Conservation (phyloP, 1,140 invertebrate species). For the Drosophila pallidifrons region DNA sequence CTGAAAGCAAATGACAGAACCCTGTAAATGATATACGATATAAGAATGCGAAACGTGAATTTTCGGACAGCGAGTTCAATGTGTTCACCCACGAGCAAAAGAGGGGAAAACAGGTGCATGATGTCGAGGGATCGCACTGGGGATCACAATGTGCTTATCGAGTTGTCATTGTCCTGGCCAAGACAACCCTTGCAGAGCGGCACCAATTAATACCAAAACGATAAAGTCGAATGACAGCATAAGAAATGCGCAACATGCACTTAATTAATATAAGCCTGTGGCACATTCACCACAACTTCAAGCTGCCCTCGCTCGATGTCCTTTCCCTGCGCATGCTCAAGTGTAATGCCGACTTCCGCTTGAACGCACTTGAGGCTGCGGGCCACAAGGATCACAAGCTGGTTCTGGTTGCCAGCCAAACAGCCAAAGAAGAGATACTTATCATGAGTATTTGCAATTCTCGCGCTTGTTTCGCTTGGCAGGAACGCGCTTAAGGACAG, state of each 20-base stretch:
- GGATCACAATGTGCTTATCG: conserved; percentile 75
- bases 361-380: conserved; percentile 56
- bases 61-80: conserved; percentile 26
- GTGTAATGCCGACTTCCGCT: conserved; percentile 54
- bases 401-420: not conserved
- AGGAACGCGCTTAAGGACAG: conserved; percentile 25
- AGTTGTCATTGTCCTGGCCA: conserved; percentile 74
- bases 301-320: conserved; percentile 36
- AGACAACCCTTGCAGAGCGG: conserved; percentile 38
- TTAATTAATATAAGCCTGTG: conserved; percentile 76
- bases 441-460: conserved; percentile 62
- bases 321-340: conserved; percentile 38
- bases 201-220: conserved; percentile 70
- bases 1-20: conserved; percentile 38
- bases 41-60: conserved; percentile 17
- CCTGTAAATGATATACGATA: conserved; percentile 67
- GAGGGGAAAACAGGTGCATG: conserved; percentile 68
- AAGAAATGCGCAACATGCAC: conserved; percentile 74
- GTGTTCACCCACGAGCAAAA: conserved; percentile 60
- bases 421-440: conserved; percentile 39
- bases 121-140: conserved; percentile 43
- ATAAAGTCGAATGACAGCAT: conserved; percentile 37
- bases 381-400: conserved; percentile 32
- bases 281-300: conserved; percentile 32
- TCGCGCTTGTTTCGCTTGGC: conserved; percentile 59